These are phyloP conservation scores for Anguilla pacifica DNA, from an alignment of 2,797 vertebrate genomes.

Conservation along the genomic window DNA sequence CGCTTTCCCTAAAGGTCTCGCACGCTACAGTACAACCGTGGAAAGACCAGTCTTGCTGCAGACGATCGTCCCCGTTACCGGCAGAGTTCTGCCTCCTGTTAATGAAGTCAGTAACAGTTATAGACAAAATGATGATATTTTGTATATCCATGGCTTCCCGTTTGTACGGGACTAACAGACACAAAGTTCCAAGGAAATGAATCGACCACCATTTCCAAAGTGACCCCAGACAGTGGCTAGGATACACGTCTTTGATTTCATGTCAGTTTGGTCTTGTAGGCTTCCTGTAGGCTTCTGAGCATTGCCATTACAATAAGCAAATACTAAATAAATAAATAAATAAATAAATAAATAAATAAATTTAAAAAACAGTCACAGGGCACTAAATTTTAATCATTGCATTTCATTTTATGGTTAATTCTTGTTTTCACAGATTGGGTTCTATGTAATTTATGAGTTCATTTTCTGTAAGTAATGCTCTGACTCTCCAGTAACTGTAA, in stretches of 20 bases:
- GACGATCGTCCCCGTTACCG: neutral
- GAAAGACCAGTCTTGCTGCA: neutral
- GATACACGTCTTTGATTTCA: neutral
- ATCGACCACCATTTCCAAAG: neutral
- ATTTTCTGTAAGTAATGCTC: neutral
- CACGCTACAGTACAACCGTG: neutral
- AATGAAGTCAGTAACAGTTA: neutral
- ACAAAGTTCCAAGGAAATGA: neutral
- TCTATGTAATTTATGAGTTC: neutral
- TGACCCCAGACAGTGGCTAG: neutral
- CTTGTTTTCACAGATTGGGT: neutral
- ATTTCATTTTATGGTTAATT: neutral
- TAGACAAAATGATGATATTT: neutral
- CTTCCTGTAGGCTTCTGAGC: neutral
- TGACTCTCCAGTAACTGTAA: conserved; percentile 1
- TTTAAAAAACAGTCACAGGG: neutral
- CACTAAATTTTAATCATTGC: neutral
- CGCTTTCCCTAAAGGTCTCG: neutral
- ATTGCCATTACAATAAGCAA: neutral
- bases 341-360: neutral
- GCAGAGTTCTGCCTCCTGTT: neutral
- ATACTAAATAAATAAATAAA: neutral
- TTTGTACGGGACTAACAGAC: neutral
- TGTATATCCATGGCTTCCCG: neutral
- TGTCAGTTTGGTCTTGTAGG: neutral